Conservation (phyloP, 2,113 vertebrate species). For the Nipponia nippon region DNA sequence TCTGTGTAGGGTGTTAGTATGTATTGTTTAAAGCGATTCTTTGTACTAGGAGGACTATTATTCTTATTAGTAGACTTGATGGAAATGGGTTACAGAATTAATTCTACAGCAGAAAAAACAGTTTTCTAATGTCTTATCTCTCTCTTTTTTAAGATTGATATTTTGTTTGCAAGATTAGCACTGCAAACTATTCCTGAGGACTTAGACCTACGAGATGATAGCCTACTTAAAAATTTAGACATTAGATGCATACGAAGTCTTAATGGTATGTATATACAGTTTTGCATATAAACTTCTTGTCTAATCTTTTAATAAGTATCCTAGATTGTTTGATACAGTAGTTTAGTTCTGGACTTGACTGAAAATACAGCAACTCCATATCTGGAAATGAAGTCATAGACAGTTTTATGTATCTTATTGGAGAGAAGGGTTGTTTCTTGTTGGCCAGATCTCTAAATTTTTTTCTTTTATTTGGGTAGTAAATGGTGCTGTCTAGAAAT, state of each 20-base stretch:
- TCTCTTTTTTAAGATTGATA: constrained; percentile 84
- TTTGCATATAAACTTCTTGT: neutral
- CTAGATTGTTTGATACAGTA: neutral
- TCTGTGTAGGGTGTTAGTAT: neutral
- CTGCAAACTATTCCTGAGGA: constrained; percentile 87
- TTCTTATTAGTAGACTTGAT: neutral
- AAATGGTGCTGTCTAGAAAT: neutral
- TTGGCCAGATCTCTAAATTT: neutral
- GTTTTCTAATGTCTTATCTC: neutral
- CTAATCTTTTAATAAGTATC: neutral
- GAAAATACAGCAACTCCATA: neutral
- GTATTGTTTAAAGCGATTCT: neutral
- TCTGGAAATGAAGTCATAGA: neutral
- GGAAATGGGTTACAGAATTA: neutral
- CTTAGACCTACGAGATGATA: constrained; percentile 85
- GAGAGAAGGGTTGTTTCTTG: neutral
- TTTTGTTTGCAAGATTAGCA: constrained; percentile 88
- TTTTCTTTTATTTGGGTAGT: neutral
- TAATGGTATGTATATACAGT: constrained; percentile 77
- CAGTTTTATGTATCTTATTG: neutral
- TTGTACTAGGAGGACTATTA: neutral
- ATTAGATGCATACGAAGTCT: constrained; percentile 89
- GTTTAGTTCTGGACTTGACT: neutral
- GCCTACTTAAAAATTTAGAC: constrained; percentile 85
- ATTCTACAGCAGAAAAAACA: neutral